Evolutionary conservation across 2,888 invertebrate genomes (phyloP), one percentile per base, ranked within the genome.

Genomic region (Drosophila atroscutellata): DNA sequence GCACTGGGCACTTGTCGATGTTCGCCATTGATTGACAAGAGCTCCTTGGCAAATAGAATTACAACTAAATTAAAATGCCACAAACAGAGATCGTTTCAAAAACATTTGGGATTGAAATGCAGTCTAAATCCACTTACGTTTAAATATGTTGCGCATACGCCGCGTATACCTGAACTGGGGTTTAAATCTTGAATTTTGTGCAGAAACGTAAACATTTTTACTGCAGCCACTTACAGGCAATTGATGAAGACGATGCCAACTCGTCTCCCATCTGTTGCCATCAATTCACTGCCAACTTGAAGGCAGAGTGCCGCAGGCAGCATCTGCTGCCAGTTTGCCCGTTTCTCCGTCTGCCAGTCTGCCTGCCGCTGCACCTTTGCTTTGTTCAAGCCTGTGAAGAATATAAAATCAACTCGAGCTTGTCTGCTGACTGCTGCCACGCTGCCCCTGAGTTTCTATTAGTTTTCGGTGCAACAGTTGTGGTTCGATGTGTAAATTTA

Each of bases 401-500:
- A 69, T 73, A 72, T 72, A 80, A 88, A 80, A 81, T 57, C 34
- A 37, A 50, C 59, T 62, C 59, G 34, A 69, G 39, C 50, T 24
- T 36, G 28, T 28, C 52, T 36, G 32, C 24, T 51, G 57, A 13
- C 68, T 59, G n/a, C 68, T 59, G 71, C 57, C 72, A 55, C 56
- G 39, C 18, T 36, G 28, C 36, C 34, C 6, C 9, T 20, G 26
- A 30, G 13, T 66, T 79, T 77, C 79, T 77, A 61, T 80, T 79
- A 71, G 70, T 75, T 77, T 80, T 75, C 34, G 80, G 63, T 87
- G 89, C 83, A 83, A 88, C 83, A 86, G 77, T 88, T 84, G 89
- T 51, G 87, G 84, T 63, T 60, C 75, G 20, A 74, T 78, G 89
- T 89, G 89, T 78, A 86, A 86, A 84, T 84, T 89, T 84, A 85